These are phyloP conservation scores for Akabosia matsudoensis DNA, from an alignment of 1,140 invertebrate genomes.

Conservation along the genomic window DNA sequence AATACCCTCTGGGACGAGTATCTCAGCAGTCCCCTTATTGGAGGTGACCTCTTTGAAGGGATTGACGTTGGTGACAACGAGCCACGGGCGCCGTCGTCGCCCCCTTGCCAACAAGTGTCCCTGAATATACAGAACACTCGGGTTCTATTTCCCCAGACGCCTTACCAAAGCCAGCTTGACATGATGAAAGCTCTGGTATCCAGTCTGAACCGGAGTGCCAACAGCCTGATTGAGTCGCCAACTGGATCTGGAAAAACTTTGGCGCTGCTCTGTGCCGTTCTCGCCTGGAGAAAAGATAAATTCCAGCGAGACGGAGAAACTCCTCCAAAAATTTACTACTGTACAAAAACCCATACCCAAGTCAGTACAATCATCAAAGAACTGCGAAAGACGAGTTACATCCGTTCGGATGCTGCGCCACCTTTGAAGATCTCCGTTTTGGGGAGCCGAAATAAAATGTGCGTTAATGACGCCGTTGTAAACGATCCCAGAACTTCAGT, in stretches of 20 bases:
- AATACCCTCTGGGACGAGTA: too few species aligned
- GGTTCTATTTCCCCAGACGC: not conserved
- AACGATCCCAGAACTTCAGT: not conserved
- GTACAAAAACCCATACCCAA: conserved; percentile 32
- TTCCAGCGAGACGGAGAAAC: not conserved
- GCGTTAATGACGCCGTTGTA: conserved; percentile 12
- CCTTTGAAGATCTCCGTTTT: conserved; percentile 17
- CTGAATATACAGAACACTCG: not conserved
- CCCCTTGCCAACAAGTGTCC: too few species aligned
- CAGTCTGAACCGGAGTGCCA: not conserved
- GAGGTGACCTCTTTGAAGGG: too few species aligned
- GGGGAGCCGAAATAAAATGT: conserved; percentile 24
- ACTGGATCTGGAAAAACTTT: not conserved
- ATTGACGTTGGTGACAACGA: too few species aligned
- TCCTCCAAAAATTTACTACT: conserved; percentile 21
- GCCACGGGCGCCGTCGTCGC: too few species aligned
- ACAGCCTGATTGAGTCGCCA: not conserved
- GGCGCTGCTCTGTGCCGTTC: not conserved
- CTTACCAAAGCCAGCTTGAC: not conserved
- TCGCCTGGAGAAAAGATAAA: not conserved
- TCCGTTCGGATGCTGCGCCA: not conserved
- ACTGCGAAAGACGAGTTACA: conserved; percentile 16
- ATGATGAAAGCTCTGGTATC: not conserved
- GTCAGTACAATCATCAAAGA: conserved; percentile 26
- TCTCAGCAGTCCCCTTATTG: too few species aligned